phyloP scores from a whole-genome alignment of 2,797 vertebrate genomes.

The Sandelia bainsii region DNA sequence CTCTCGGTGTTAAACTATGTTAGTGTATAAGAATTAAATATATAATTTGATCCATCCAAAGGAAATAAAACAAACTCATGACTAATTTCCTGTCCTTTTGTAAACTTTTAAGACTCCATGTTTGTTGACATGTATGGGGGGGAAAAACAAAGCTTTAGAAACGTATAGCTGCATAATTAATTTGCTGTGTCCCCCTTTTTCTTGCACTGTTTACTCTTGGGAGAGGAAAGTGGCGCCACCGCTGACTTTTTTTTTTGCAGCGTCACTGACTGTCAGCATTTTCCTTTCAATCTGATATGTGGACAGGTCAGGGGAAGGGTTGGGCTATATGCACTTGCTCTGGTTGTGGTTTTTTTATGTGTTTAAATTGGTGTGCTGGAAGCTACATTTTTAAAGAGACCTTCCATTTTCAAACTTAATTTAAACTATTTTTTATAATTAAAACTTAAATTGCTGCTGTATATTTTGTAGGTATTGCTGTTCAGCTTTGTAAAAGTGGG shows the following conservation, averaged over 20 bases:
- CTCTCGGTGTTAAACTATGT: not conserved
- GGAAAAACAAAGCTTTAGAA: not conserved
- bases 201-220: constrained; percentile 32
- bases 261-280: constrained; percentile 80
- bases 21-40: no score
- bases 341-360: constrained; percentile 19
- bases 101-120: not conserved
- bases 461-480: not conserved
- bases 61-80: not conserved
- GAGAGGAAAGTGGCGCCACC: constrained; percentile 21
- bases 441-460: not conserved
- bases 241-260: constrained; percentile 60
- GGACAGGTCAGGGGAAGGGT: constrained; percentile 27
- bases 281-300: constrained; percentile 56
- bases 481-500: not conserved
- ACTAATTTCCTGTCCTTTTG: not conserved
- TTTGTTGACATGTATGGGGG: not conserved
- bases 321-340: constrained; percentile 12
- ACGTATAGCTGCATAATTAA: not conserved
- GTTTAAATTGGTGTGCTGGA: not conserved
- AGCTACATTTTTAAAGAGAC: not conserved
- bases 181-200: constrained; percentile 15
- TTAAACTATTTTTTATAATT: no score
- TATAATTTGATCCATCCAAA: not conserved
- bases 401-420: not conserved